Conservation (phyloP, 2,797 vertebrate species). For the Anisognathus igniventris region DNA sequence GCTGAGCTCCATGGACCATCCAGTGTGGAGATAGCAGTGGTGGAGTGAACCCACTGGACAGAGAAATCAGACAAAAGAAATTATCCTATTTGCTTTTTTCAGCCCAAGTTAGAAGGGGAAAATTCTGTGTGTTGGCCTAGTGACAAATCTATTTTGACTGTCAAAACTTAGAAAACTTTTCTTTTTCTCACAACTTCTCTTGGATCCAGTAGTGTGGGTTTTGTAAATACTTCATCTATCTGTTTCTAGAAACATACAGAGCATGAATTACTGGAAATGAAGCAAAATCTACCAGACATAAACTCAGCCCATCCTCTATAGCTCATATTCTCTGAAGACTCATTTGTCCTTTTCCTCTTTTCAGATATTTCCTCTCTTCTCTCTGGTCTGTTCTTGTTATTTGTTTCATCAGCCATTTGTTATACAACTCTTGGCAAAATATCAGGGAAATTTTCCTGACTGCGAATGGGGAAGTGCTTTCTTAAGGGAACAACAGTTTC, state of each 20-base stretch:
- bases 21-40: neutral
- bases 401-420: slow-evolving; percentile 11
- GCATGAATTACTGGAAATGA: slow-evolving; percentile 18
- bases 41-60: neutral
- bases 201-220: neutral
- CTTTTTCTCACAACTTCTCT: neutral
- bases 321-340: slow-evolving; percentile 38
- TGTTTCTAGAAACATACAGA: neutral
- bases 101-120: neutral
- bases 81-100: neutral
- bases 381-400: slow-evolving; percentile 1
- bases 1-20: neutral
- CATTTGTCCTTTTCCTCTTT: slow-evolving; percentile 27
- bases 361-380: slow-evolving; percentile 39
- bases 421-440: slow-evolving; percentile 9
- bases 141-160: neutral
- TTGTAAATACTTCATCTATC: neutral
- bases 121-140: neutral
- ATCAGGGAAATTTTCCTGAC: slow-evolving; percentile 12
- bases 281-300: slow-evolving; percentile 47
- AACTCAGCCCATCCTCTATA: slow-evolving; percentile 1
- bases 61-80: neutral
- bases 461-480: neutral
- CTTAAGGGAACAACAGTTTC: neutral
- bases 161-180: neutral